Base-by-base conservation (phyloP, 2,113 vertebrate genomes). In the Glaucidium brasilianum region DNA sequence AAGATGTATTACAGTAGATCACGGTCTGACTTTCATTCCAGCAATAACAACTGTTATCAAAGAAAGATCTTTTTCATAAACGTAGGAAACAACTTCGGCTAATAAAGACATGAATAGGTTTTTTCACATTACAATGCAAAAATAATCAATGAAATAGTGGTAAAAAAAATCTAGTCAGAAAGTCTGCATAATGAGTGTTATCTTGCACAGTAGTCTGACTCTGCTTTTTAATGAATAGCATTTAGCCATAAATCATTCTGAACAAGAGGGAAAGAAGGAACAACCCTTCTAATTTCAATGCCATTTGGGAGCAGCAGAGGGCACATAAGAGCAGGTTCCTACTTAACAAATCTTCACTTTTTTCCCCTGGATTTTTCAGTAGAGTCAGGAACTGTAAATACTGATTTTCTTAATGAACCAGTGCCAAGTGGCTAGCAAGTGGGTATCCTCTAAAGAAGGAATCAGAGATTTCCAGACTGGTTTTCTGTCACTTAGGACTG, bases 11-110 rank as follows among this genome's bases (percentile, higher is more conserved):
- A 78, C 66, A 68, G 87, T 77, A 94, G 92, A 95, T 88, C 74
- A 58, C 52, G 23, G 86, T 49, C 71, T 78, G 96, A 82, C 85
- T 87, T 86, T 92, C 73, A 79, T 97, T 97, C 97, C 95, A 96
- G 96, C 80, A 97, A 95, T 90, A 98, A 98, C 92, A 98, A 85
- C 95, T 85, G 58, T 95, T 98, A 97, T 97, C 95, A 90, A 86
- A 45, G 93, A 88, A 81, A 94, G 87, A 92, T 96, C 93, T 97
- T 63, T 62, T 91, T 94, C 94, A 81, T 92, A 94, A 91, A 83
- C 0, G 34, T 71, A 96, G 94, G 95, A 96, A 97, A 97, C 96
- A 97, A 95, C 84, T 95, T 95, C 93, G 92, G 90, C 90, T 96
- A 97, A 96, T 91, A 82, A 95, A 96, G 96, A 96, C 92, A 93